These are phyloP conservation scores for Myioborus melanocephalus DNA, from an alignment of 2,797 vertebrate genomes.

Conservation along the genomic window DNA sequence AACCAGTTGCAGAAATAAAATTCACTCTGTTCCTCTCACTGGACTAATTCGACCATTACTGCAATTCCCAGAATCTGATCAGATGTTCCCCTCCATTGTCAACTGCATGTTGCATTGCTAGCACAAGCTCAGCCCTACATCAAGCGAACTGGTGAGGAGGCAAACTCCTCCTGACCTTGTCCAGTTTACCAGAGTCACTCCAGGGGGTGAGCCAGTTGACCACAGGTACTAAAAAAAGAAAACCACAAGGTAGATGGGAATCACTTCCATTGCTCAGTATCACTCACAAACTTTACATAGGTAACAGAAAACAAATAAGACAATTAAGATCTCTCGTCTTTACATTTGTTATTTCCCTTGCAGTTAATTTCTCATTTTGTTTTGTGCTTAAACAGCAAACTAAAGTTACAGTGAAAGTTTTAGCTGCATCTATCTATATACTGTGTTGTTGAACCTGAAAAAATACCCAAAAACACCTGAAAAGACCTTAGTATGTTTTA, in stretches of 20 bases:
- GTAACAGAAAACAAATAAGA: background rate
- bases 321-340: background rate
- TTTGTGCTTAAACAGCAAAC: background rate
- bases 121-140: background rate
- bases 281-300: background rate
- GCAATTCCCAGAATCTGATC: background rate
- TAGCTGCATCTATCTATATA: background rate
- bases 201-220: background rate
- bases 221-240: background rate
- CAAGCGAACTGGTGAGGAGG: background rate
- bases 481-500: background rate
- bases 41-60: background rate
- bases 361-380: background rate
- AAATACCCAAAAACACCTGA: background rate
- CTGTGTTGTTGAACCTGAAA: background rate
- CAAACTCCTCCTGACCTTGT: background rate
- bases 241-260: background rate
- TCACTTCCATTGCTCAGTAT: background rate
- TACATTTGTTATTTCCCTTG: background rate
- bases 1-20: background rate
- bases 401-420: background rate
- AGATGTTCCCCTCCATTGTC: background rate
- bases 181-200: background rate
- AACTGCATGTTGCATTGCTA: background rate
- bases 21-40: background rate